A percentile compares a stretch with the other conserved stretches of the same genome.
Conservation (phyloP, 2,113 vertebrate species). For the Phylloscopus whistleri region DNA sequence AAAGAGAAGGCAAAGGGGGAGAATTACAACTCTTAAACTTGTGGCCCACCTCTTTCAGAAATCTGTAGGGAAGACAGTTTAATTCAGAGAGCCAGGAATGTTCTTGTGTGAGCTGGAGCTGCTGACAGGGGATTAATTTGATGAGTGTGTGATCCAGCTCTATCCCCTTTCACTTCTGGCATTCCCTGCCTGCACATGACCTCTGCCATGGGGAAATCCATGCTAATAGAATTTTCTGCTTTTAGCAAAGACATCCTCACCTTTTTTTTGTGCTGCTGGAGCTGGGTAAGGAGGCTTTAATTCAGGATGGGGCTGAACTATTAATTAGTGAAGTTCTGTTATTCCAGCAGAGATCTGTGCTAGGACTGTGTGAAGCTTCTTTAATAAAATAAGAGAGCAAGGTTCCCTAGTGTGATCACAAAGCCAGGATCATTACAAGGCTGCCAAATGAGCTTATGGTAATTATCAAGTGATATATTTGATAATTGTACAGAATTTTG, state of each 20-base stretch:
- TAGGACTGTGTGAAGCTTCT: background rate
- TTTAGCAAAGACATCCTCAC: slow-evolving; percentile 9
- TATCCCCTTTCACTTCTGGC: background rate
- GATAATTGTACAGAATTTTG: background rate
- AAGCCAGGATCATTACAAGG: background rate
- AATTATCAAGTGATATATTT: slow-evolving; percentile 40
- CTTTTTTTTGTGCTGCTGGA: slow-evolving; percentile 4
- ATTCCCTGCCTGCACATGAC: background rate
- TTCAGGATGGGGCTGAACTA: background rate
- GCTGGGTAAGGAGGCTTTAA: background rate
- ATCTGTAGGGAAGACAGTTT: background rate
- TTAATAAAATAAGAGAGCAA: slow-evolving; percentile 31
- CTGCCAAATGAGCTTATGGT: slow-evolving; percentile 32
- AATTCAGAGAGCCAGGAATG: background rate
- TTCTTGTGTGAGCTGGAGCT: background rate
- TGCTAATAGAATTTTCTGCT: background rate
- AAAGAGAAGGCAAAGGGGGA: background rate
- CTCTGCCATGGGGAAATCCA: background rate
- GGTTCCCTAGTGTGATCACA: slow-evolving; percentile 18
- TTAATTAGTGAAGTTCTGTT: slow-evolving; percentile 41
- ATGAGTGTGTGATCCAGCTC: background rate
- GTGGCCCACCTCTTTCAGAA: background rate
- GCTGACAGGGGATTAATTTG: background rate
- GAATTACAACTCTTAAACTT: background rate
- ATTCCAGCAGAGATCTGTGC: background rate